Conservation (phyloP, 2,888 invertebrate species). For the Hypena proboscidalis region DNA sequence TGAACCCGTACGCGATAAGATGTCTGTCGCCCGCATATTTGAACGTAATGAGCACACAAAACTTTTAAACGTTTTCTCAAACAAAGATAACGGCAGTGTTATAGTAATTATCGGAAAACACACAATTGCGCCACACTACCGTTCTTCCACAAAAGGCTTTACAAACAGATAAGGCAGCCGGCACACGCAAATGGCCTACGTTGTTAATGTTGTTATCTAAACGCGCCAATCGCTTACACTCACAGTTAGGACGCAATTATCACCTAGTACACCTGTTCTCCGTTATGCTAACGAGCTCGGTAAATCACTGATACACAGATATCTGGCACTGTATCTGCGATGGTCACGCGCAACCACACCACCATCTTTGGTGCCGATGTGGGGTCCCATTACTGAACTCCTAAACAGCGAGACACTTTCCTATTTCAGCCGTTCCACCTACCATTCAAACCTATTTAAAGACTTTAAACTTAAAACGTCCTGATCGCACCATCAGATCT, state of each 20-base stretch:
- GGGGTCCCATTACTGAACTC: conserved; percentile 48
- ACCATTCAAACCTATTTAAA: conserved; percentile 25
- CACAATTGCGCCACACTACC: conserved; percentile 27
- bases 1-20: too few relatives aligned
- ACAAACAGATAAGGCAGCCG: conserved; percentile 46
- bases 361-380: conserved; percentile 40
- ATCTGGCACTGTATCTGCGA: conserved; percentile 33
- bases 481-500: conserved; percentile 25
- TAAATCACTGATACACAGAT: conserved; percentile 45
- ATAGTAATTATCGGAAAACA: conserved; percentile 36
- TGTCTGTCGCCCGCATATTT: too few relatives aligned
- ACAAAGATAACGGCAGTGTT: conserved; percentile 15
- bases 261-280: conserved; percentile 64
- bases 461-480: conserved; percentile 15
- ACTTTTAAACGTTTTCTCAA: background rate
- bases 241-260: conserved; percentile 63
- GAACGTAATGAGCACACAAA: conserved; percentile 2
- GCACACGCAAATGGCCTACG: conserved; percentile 58
- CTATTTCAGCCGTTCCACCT: conserved; percentile 26
- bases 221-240: conserved; percentile 60
- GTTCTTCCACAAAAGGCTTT: conserved; percentile 39
- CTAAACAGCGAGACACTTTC: conserved; percentile 32
- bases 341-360: conserved; percentile 51
- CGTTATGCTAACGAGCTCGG: conserved; percentile 54
- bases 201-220: conserved; percentile 60